Percentiles rank a stretch among this genome's conserved stretches.
phyloP scores from a whole-genome alignment of 2,113 vertebrate species.

The Spea multiplicata region DNA sequence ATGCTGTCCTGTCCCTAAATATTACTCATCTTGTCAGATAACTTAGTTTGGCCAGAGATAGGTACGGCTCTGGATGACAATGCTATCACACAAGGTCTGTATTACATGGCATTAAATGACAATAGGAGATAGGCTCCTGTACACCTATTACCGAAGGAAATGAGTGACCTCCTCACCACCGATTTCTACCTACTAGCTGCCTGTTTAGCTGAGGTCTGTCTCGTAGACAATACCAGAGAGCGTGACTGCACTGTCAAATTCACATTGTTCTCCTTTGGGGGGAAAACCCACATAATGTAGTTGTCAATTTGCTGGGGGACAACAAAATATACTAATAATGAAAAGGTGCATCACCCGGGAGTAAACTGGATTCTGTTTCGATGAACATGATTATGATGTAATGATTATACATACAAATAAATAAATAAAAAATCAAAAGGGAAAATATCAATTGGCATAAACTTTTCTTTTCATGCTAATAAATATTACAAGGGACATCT shows the following conservation, averaged over 20 bases:
- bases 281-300: neutral
- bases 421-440: neutral
- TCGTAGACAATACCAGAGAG: neutral
- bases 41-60: constrained; percentile 12
- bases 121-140: constrained; percentile 24
- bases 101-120: constrained; percentile 21
- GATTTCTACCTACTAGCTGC: constrained; percentile 18
- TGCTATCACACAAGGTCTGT: neutral
- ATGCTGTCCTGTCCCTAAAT: neutral
- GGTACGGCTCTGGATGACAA: neutral
- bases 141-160: constrained; percentile 20
- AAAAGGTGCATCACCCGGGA: neutral
- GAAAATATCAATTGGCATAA: no score
- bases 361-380: neutral
- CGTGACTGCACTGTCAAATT: neutral
- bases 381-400: neutral
- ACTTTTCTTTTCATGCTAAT: no score
- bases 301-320: neutral
- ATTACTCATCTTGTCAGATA: constrained; percentile 15
- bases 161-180: neutral
- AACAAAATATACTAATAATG: neutral
- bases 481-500: no score
- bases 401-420: neutral
- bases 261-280: constrained; percentile 4
- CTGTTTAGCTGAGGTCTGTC: constrained; percentile 25